These are phyloP conservation scores for Sialis lutaria DNA, from an alignment of 2,888 invertebrate species.

Conservation along the genomic window DNA sequence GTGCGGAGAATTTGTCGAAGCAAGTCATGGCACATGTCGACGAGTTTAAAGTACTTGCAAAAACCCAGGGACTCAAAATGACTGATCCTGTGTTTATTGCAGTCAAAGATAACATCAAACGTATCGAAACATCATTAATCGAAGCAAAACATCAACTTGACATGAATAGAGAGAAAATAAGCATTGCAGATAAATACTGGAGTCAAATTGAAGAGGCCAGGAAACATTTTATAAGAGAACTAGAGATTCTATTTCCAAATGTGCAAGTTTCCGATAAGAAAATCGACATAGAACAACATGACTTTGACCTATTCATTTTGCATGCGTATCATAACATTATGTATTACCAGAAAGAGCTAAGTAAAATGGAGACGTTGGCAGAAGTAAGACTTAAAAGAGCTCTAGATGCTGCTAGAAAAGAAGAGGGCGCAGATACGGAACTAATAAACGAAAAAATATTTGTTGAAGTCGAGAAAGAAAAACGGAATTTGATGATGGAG, in stretches of 20 bases:
- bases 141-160: conserved; percentile 39
- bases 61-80: conserved; percentile 23
- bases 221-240: conserved; percentile 41
- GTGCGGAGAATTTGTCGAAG: conserved; percentile 33
- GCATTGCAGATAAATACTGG: conserved; percentile 65
- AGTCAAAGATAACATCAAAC: conserved; percentile 35
- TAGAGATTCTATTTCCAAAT: conserved; percentile 54
- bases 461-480: conserved; percentile 51
- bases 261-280: conserved; percentile 49
- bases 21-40: conserved; percentile 20
- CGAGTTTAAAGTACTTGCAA: conserved; percentile 24
- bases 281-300: conserved; percentile 38
- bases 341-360: conserved; percentile 59
- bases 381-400: conserved; percentile 44
- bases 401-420: conserved; percentile 37
- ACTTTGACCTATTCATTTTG: conserved; percentile 60
- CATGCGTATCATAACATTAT: conserved; percentile 63
- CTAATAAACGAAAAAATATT: conserved; percentile 40
- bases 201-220: conserved; percentile 51
- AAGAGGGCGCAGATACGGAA: conserved; percentile 31
- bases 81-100: conserved; percentile 27
- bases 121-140: conserved; percentile 37
- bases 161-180: conserved; percentile 33
- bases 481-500: conserved; percentile 43
- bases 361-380: conserved; percentile 47